These are phyloP conservation scores for Tarsius wallacei DNA, from an alignment of 2,797 vertebrate genomes.

Conservation along the genomic window DNA sequence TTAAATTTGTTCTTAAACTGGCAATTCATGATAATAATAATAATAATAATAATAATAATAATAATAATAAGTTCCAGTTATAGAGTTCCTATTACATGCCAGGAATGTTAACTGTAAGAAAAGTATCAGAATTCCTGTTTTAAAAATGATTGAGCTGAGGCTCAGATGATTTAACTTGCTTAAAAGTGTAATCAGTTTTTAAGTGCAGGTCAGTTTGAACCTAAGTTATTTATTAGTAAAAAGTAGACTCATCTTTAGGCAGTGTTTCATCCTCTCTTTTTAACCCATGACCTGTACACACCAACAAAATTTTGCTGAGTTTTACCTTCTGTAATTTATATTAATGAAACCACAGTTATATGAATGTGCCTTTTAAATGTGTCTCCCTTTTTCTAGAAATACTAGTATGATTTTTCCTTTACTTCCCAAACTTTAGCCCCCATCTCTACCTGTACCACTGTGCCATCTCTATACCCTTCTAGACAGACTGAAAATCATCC, in stretches of 20 bases:
- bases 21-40: background rate
- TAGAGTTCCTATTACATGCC: background rate
- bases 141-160: background rate
- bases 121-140: background rate
- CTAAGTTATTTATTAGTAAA: background rate
- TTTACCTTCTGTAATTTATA: background rate
- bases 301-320: background rate
- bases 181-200: background rate
- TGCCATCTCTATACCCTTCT: background rate
- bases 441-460: background rate
- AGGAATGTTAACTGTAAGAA: background rate
- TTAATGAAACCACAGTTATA: background rate
- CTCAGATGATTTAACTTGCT: background rate
- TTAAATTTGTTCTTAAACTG: conserved; percentile 5
- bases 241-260: background rate
- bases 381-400: background rate
- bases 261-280: background rate
- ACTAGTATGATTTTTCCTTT: background rate
- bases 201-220: background rate
- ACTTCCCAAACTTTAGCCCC: background rate
- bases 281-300: background rate
- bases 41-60: background rate
- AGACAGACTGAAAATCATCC: background rate
- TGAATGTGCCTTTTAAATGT: background rate
- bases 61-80: background rate